These are phyloP conservation scores for Mizuhopecten yessoensis DNA, from an alignment of 1,140 invertebrate genomes.

Conservation along the genomic window DNA sequence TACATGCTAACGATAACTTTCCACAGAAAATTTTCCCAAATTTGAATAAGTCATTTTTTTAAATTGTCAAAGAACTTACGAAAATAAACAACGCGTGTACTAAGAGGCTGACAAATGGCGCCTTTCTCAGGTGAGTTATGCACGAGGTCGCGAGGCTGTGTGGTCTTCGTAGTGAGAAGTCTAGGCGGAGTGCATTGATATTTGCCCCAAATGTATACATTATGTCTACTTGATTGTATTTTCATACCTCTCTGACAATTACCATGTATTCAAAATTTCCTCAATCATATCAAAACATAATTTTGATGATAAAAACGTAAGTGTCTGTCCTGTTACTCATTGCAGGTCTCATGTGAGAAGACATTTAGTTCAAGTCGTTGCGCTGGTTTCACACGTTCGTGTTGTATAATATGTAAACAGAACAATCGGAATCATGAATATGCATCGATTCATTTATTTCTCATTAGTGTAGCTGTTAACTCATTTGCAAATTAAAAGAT, in stretches of 20 bases:
- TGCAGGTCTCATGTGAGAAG: not conserved
- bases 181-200: too few relatives aligned
- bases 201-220: not conserved
- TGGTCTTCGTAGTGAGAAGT: not conserved
- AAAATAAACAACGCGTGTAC: not conserved
- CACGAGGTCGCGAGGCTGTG: not conserved
- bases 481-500: not conserved
- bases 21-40: not conserved
- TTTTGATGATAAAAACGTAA: not conserved
- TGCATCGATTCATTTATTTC: not conserved
- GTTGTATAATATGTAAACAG: not conserved
- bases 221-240: too few relatives aligned
- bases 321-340: not conserved
- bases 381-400: not conserved
- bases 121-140: not conserved
- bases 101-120: not conserved
- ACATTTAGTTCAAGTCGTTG: too few relatives aligned
- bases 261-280: not conserved
- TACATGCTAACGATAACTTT: slow-evolving; percentile 23
- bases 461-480: not conserved
- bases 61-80: slow-evolving; percentile 21
- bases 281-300: not conserved
- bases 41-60: slow-evolving; percentile 35
- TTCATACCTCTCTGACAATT: not conserved
- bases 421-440: not conserved